phyloP scores from a whole-genome alignment of 2,113 vertebrate species.

The Condylura cristata region DNA sequence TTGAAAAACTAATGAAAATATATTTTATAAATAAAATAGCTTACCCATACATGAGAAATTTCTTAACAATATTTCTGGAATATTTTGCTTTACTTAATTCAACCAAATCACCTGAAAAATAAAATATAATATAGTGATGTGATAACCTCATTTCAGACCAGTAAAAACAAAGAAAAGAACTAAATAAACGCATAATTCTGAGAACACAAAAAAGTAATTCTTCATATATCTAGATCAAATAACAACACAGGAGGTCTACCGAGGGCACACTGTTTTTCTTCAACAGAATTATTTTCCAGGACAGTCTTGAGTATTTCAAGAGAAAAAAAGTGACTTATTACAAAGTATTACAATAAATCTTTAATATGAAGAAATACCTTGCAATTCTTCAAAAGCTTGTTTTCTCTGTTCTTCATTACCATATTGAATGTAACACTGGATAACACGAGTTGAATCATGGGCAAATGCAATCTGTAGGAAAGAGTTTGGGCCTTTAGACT shows the following conservation, averaged over 20 bases:
- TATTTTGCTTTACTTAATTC: constrained; percentile 96
- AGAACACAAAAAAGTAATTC: neutral
- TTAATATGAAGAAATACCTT: constrained; percentile 85
- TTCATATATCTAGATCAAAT: neutral
- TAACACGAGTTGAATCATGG: constrained; percentile 95
- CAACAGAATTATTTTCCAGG: neutral
- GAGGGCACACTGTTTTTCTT: neutral
- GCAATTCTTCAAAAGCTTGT: constrained; percentile 91
- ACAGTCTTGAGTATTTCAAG: neutral
- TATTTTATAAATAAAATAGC: constrained; percentile 68
- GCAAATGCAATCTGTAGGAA: constrained; percentile 93
- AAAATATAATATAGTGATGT: constrained; percentile 54
- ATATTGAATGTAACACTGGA: constrained; percentile 96
- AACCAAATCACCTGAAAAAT: constrained; percentile 88
- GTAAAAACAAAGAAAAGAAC: neutral
- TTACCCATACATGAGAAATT: constrained; percentile 98
- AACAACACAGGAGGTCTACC: neutral
- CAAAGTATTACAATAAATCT: neutral
- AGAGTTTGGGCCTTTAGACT: neutral
- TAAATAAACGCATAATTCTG: neutral
- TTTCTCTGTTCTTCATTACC: constrained; percentile 91
- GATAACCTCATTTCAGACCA: neutral
- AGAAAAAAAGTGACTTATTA: neutral
- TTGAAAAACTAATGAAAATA: neutral
- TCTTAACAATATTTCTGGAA: constrained; percentile 96